Evolutionary conservation across 64 coral and sea anemone genomes (phyloP).

Genomic region (Stichodactyla helianthus): DNA sequence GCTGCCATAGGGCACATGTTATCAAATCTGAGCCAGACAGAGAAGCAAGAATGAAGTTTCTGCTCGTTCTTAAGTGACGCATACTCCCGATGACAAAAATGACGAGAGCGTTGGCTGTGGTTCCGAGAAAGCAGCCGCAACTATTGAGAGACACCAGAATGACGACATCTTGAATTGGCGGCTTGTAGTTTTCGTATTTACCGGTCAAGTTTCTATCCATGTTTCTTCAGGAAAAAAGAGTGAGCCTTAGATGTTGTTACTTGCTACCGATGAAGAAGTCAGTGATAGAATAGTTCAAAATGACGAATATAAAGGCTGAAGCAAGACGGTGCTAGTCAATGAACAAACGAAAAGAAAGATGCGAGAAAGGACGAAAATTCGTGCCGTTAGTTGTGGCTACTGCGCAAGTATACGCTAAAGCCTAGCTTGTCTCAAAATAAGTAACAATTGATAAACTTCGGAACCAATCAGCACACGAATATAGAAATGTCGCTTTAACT

Average conservation of each 20-base stretch:
- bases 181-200: neutral
- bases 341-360: too few species aligned
- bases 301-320: too few species aligned
- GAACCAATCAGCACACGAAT: too few species aligned
- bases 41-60: conserved; percentile 1
- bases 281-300: too few species aligned
- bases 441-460: too few species aligned
- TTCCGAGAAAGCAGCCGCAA: neutral
- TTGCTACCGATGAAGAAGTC: neutral
- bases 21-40: neutral
- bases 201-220: neutral
- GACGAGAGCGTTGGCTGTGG: neutral
- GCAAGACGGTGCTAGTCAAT: too few species aligned
- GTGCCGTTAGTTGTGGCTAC: too few species aligned
- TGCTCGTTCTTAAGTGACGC: neutral
- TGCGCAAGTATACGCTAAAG: too few species aligned
- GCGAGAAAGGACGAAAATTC: too few species aligned
- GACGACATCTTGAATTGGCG: neutral
- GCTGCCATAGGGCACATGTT: neutral
- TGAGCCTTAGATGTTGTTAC: neutral
- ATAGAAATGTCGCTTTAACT: too few species aligned
- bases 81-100: neutral
- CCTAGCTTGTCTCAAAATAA: too few species aligned
- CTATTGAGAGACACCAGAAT: neutral
- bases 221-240: neutral